Evolutionary conservation across 2,797 vertebrate species (phyloP), one percentile per base, ranked within the genome.

Genomic region (Carapus acus): DNA sequence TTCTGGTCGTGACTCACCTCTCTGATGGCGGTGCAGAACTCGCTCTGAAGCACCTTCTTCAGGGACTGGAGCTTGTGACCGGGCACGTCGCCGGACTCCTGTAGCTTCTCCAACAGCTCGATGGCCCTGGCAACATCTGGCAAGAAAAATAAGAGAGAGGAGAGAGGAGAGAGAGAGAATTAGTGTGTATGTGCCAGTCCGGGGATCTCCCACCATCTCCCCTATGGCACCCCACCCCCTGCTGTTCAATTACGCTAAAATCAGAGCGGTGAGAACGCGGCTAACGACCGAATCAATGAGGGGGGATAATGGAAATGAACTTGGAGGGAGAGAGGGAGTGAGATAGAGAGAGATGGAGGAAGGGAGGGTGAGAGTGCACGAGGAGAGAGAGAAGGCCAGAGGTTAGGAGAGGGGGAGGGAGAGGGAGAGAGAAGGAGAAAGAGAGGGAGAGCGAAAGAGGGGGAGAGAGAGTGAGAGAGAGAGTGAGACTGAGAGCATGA

Each of bases 11-110:
- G 69, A 83, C 92, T 79, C 91, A 97, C 96, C 94, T 99, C 96
- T 88, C 94, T 89, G 78, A 99, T 96, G 77, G 96, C 96, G 15
- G 94, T 99, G 85, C 96, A 99, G 89, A 99, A 99, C 85, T 99
- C 96, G 73, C 96, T 99, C 90, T 99, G 93, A 65, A 99, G 90
- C 46, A 98, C 96, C 78, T 96, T 96, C 90, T 98, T 96, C 78
- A 98, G 88, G 18, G 94, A 97, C 66, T 97, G 94, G 43, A 99
- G 86, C 73, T 98, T 99, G 67, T 97, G 94, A 19, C 92, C 93
- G n/a, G 96, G 96, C 74, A 99, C 90, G 53, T 96, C 94, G 61
- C 94, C 94, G 3, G 93, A 94, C 76, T 96, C 92, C 84, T 98
- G 96, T 52, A 99, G 88, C 82, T 97, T 97, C 85, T 98, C 96